These are phyloP conservation scores for Theristus sp. DNA, from an alignment of 2,888 invertebrate species.

Conservation along the genomic window DNA sequence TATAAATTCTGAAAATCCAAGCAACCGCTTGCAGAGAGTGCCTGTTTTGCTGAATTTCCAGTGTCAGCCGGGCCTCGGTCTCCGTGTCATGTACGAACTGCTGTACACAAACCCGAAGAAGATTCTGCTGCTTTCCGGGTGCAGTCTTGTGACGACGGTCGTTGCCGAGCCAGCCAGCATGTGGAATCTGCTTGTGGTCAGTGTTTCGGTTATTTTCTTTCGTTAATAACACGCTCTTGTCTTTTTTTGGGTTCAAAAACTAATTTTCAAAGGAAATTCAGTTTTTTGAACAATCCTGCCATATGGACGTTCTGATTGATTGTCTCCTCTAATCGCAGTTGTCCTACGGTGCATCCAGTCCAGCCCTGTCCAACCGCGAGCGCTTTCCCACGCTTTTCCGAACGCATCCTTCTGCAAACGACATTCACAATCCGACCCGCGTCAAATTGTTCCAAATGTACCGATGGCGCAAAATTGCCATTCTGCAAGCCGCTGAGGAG, in stretches of 20 bases:
- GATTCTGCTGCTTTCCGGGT: conserved; percentile 73
- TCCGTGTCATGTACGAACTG: conserved; percentile 93
- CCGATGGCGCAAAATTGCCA: conserved; percentile 89
- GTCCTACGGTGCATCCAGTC: conserved; percentile 95
- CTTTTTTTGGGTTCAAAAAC: background rate
- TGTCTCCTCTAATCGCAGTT: conserved; percentile 45
- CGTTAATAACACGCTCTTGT: too few species aligned
- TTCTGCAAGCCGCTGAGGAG: conserved; percentile 93
- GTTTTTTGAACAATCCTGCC: background rate
- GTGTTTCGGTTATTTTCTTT: conserved; percentile 30
- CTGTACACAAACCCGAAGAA: conserved; percentile 69
- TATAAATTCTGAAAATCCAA: too few species aligned
- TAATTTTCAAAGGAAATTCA: background rate
- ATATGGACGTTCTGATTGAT: background rate
- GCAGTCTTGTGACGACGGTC: conserved; percentile 94
- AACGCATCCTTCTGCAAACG: conserved; percentile 94
- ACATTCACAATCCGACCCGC: conserved; percentile 46
- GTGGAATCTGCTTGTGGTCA: conserved; percentile 98
- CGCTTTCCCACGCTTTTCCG: conserved; percentile 93
- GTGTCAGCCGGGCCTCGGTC: conserved; percentile 96
- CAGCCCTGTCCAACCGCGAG: conserved; percentile 84
- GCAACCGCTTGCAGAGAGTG: too few species aligned
- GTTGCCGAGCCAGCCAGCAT: conserved; percentile 97
- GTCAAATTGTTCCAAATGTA: conserved; percentile 65
- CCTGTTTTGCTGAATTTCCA: too few species aligned